Evolutionary conservation across 2,113 vertebrate genomes (phyloP).

Genomic region (Percopsis transmontana): DNA sequence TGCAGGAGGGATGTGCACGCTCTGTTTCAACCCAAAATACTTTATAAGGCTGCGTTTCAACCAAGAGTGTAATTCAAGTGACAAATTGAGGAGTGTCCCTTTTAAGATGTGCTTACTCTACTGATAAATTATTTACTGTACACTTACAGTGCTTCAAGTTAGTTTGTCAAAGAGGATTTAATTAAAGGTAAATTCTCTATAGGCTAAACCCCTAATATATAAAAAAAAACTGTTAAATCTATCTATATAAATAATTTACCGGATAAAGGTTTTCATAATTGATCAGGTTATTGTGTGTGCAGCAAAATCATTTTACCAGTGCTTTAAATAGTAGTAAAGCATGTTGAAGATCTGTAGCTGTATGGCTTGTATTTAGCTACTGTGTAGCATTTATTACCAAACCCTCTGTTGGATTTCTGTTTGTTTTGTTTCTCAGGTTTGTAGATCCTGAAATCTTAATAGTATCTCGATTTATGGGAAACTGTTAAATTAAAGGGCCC

Average conservation of each 20-base stretch:
- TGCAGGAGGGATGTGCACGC: background rate
- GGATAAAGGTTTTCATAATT: constrained; percentile 28
- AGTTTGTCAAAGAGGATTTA: constrained; percentile 24
- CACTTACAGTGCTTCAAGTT: constrained; percentile 25
- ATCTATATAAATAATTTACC: constrained; percentile 34
- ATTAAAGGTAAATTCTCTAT: constrained; percentile 28
- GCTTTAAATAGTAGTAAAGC: constrained; percentile 4
- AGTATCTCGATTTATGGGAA: constrained; percentile 82
- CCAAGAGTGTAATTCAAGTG: constrained; percentile 1
- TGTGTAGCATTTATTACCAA: constrained; percentile 85
- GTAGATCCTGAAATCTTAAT: constrained; percentile 76
- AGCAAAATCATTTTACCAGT: too few relatives aligned
- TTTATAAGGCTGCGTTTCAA: too few relatives aligned
- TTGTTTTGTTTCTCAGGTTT: constrained; percentile 70
- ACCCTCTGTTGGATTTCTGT: constrained; percentile 67
- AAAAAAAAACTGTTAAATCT: constrained; percentile 11
- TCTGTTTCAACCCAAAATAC: background rate
- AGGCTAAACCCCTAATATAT: constrained; percentile 28
- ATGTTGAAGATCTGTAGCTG: constrained; percentile 29
- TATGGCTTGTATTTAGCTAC: constrained; percentile 81
- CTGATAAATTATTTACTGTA: constrained; percentile 6
- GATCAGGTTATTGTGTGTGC: constrained; percentile 30
- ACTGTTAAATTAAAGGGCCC: constrained; percentile 57
- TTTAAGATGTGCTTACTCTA: constrained; percentile 23
- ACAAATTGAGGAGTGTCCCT: too few relatives aligned